Percentiles rank a stretch among this genome's conserved stretches.
These are phyloP conservation scores for Cossypha niveicapilla DNA, from an alignment of 2,797 vertebrate genomes.

Conservation along the genomic window DNA sequence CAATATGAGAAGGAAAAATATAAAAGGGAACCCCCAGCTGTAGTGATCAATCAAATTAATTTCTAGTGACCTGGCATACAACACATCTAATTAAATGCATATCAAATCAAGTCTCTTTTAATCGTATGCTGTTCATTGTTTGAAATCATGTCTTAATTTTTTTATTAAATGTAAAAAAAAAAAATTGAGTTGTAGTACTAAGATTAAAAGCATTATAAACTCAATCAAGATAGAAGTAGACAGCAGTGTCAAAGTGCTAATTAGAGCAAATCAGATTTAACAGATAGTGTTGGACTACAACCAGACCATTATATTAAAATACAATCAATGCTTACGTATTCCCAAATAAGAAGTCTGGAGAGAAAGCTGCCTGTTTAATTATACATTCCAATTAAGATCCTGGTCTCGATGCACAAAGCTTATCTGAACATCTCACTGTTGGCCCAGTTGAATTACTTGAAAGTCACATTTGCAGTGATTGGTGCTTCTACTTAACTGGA, in stretches of 20 bases:
- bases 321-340: not conserved
- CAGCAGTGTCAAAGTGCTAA: not conserved
- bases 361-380: not conserved
- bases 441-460: not conserved
- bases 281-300: not conserved
- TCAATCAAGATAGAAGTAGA: not conserved
- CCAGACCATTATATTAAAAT: not conserved
- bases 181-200: not conserved
- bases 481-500: not conserved
- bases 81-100: not conserved
- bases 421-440: not conserved
- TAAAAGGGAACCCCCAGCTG: not conserved
- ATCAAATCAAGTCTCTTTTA: not conserved
- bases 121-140: not conserved
- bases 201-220: not conserved
- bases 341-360: not conserved
- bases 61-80: not conserved
- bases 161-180: not conserved
- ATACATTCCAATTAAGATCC: not conserved
- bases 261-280: constrained; percentile 19
- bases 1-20: not conserved
- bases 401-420: not conserved
- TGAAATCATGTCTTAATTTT: not conserved
- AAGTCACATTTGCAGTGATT: not conserved
- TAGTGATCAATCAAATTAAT: not conserved